Base-by-base conservation (phyloP, 1,140 invertebrate genomes). In the Lordiphosa collinella region DNA sequence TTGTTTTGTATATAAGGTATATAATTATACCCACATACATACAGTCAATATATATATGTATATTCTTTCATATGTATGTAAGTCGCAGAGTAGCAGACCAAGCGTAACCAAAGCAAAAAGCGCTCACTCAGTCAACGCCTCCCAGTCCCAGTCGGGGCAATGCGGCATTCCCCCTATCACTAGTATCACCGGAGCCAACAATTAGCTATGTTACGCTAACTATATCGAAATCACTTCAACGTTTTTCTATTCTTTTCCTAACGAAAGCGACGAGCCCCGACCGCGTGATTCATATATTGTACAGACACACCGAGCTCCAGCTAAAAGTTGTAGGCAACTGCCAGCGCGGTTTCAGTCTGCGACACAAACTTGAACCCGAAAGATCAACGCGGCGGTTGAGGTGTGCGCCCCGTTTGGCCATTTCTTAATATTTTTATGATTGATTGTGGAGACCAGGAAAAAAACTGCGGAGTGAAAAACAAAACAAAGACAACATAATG, bases 331-430 rank as follows among this genome's bases (percentile, higher is more conserved):
- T 54, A 25, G 55, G 49, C 36, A 60, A 53, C 32, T 38, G 58
- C 53, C 71, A 54, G 36, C 52, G 56, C 43, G 22, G 22, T 46
- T 67, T 82, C 78, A 85, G 79, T 85, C 79, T 48, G 43, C 68
- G 57, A 69, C 54, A 70, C 53, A 68, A 72, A 69, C 79, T 58
- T 67, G 68, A 84, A 76, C 72, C 73, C 51, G 68, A 53, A 69
- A 73, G 78, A 84, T 84, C 78, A 63, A 63, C 64, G 59, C 63
- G 67, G 43, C 67, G 76, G 57, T n/a, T 50, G 32, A 6, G 7
- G 12, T 34, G 46, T 12, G n/a, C 31, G 14, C 18, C 9, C 44
- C 25, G 40, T 25, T 43, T 67, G 41, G 63, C 73, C 74, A 66
- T 75, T 76, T 65, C 76, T 51, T 70, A 59, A 63, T 63, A 63